phyloP scores from a whole-genome alignment of 2,113 vertebrate genomes.

The Alligator mississippiensis region DNA sequence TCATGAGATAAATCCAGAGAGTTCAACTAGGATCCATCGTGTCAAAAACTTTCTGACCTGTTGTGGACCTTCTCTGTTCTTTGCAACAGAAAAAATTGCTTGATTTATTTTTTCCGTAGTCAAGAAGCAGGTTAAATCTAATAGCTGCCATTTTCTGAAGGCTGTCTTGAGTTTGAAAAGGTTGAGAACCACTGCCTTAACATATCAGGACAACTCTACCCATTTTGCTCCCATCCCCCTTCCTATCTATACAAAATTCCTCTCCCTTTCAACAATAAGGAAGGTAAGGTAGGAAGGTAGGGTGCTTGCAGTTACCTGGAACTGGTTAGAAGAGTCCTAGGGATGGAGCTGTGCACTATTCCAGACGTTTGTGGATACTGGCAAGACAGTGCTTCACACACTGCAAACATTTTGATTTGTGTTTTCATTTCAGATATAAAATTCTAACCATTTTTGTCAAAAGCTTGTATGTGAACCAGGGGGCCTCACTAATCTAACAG shows the following conservation, averaged over 20 bases:
- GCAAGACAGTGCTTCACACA: not conserved
- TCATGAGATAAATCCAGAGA: too few relatives aligned
- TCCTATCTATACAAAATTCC: not conserved
- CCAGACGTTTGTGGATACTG: conserved; percentile 39
- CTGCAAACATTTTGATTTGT: conserved; percentile 27
- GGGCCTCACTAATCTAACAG: conserved; percentile 8
- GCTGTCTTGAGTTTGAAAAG: too few relatives aligned
- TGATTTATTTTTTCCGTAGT: too few relatives aligned
- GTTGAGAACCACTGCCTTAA: too few relatives aligned
- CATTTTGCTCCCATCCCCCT: not conserved
- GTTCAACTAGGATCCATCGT: too few relatives aligned
- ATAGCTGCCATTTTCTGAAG: too few relatives aligned
- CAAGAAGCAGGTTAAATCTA: too few relatives aligned
- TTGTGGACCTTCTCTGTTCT: too few relatives aligned
- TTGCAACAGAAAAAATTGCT: too few relatives aligned
- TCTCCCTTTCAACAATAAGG: not conserved
- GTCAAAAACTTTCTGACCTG: too few relatives aligned
- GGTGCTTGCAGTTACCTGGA: conserved; percentile 14
- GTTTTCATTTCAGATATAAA: conserved; percentile 1
- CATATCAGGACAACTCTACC: not conserved
- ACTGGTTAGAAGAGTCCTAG: conserved; percentile 26
- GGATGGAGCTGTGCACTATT: conserved; percentile 9
- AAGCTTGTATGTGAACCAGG: not conserved
- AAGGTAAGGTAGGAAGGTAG: not conserved
- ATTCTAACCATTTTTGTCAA: conserved; percentile 4